These are phyloP conservation scores for Oithona nana DNA, from an alignment of 2,888 invertebrate genomes.

Conservation along the genomic window DNA sequence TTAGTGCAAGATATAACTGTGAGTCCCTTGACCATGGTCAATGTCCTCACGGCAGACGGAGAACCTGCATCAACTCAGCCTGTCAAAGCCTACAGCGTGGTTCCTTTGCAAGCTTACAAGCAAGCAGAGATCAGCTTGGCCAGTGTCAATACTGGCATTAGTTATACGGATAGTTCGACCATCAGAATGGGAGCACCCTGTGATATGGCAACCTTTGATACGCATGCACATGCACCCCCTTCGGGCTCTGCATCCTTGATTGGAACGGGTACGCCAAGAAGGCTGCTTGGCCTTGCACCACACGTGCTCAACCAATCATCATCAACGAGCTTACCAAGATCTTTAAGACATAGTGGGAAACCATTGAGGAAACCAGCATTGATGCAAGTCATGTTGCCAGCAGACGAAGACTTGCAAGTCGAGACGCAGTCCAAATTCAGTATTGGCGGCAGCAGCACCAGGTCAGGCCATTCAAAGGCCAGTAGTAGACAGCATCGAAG, in stretches of 20 bases:
- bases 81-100: neutral
- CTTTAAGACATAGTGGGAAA: neutral
- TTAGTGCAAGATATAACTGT: neutral
- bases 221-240: neutral
- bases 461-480: neutral
- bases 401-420: neutral
- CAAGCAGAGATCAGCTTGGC: neutral
- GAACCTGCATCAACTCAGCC: neutral
- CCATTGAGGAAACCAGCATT: neutral
- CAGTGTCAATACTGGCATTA: neutral
- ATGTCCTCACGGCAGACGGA: neutral
- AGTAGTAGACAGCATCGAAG: too few species aligned
- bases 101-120: too few species aligned
- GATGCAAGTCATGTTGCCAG: neutral
- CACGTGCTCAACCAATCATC: neutral
- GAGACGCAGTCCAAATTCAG: slow-evolving; percentile 2
- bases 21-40: neutral
- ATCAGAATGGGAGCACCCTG: slow-evolving; percentile 16
- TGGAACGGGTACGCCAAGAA: neutral
- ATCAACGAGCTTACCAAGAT: neutral
- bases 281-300: neutral
- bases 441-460: neutral
- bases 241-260: neutral
- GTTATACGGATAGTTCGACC: slow-evolving; percentile 1
- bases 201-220: neutral